These are phyloP conservation scores for Microhierax caerulescens DNA, from an alignment of 2,797 vertebrate species.

Conservation along the genomic window DNA sequence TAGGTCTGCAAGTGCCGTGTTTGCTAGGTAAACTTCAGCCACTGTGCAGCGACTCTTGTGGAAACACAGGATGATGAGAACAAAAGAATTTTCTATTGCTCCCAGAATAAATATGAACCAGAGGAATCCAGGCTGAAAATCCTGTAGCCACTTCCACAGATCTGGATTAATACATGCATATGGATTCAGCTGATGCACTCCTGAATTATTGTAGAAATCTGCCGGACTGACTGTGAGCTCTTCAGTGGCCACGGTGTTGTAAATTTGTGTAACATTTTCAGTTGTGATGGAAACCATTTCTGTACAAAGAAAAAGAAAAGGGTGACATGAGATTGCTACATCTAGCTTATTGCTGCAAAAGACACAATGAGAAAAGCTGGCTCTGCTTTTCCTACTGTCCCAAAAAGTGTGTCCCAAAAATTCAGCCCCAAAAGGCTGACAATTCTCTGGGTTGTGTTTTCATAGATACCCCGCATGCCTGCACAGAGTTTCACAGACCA, in stretches of 20 bases:
- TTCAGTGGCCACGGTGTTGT: not conserved
- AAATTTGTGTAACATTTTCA: not conserved
- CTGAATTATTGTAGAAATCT: not conserved
- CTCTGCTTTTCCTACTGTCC: not conserved
- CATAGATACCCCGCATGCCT: not conserved
- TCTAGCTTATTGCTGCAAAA: not conserved
- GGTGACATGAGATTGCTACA: not conserved
- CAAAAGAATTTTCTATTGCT: conserved; percentile 82
- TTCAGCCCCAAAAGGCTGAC: not conserved
- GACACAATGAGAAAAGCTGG: not conserved
- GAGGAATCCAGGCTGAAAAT: conserved; percentile 84
- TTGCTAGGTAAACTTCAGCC: conserved; percentile 89
- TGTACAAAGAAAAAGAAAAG: conserved; percentile 52
- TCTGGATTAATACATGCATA: conserved; percentile 47
- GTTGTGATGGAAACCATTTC: conserved; percentile 51
- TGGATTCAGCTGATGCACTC: not conserved
- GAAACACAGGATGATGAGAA: conserved; percentile 82
- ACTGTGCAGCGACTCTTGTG: conserved; percentile 82
- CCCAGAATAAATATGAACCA: conserved; percentile 83
- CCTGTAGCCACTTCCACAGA: conserved; percentile 74
- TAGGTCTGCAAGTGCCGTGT: conserved; percentile 85
- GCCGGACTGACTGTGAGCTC: not conserved
- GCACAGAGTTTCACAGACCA: not conserved
- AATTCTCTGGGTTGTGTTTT: not conserved
- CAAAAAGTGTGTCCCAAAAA: not conserved